These are phyloP conservation scores for Macrophya annulata DNA, from an alignment of 2,888 invertebrate species.

Conservation along the genomic window DNA sequence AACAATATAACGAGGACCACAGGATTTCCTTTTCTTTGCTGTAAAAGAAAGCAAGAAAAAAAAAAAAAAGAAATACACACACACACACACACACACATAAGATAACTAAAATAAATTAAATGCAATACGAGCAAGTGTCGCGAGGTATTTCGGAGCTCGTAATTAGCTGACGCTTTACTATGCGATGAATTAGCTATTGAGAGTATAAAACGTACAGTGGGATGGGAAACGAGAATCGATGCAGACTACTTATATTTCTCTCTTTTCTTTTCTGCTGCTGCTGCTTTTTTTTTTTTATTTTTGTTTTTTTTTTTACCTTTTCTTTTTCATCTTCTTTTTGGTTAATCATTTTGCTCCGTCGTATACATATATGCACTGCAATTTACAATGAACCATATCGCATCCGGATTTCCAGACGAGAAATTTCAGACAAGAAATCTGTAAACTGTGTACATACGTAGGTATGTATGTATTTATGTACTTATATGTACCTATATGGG, in stretches of 20 bases:
- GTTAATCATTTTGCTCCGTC: neutral
- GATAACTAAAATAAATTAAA: too few relatives aligned
- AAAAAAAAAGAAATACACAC: too few relatives aligned
- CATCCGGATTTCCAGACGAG: conserved; percentile 8
- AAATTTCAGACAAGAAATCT: neutral
- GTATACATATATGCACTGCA: neutral
- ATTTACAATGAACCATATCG: conserved; percentile 3
- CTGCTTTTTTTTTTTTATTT: neutral
- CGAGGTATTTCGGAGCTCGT: neutral
- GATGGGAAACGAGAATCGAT: neutral
- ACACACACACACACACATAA: too few relatives aligned
- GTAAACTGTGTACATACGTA: neutral
- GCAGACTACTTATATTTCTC: neutral
- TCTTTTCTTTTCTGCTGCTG: neutral
- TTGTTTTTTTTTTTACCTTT: neutral
- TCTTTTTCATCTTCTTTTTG: neutral
- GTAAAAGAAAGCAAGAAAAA: neutral
- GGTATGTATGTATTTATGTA: neutral
- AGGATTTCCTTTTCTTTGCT: neutral
- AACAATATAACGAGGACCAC: neutral
- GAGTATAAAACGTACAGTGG: neutral
- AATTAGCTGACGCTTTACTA: neutral
- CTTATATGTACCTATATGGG: neutral
- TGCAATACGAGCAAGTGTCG: neutral
- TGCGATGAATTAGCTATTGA: neutral